These are phyloP conservation scores for Pungitius pungitius DNA, from an alignment of 2,113 vertebrate species.

Conservation along the genomic window DNA sequence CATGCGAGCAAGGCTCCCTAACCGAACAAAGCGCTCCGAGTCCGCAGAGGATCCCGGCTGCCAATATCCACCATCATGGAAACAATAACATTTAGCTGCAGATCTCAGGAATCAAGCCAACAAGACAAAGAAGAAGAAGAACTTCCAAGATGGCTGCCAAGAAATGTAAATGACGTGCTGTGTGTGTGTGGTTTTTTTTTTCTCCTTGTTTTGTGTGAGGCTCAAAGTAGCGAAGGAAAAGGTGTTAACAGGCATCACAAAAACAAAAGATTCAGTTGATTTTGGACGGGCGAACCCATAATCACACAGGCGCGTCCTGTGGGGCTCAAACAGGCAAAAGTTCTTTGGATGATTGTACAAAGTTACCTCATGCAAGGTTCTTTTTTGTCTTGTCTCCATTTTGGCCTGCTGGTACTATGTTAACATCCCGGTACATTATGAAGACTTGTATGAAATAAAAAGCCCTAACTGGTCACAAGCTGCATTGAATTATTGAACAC, in stretches of 20 bases:
- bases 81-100: constrained; percentile 66
- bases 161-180: constrained; percentile 36
- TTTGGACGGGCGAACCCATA: constrained; percentile 19
- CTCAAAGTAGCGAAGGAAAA: background rate
- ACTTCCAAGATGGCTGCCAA: constrained; percentile 15
- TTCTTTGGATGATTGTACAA: constrained; percentile 45
- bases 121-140: constrained; percentile 50
- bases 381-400: constrained; percentile 27
- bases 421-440: constrained; percentile 20
- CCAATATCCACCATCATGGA: constrained; percentile 58
- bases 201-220: background rate
- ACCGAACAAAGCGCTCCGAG: constrained; percentile 53
- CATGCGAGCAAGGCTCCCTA: constrained; percentile 59
- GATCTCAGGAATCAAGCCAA: constrained; percentile 49
- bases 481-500: constrained; percentile 11
- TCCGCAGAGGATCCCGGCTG: constrained; percentile 57
- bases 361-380: constrained; percentile 60
- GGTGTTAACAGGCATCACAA: constrained; percentile 2
- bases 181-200: background rate
- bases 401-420: constrained; percentile 13
- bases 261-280: constrained; percentile 3
- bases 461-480: constrained; percentile 17
- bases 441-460: constrained; percentile 22
- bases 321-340: constrained; percentile 40
- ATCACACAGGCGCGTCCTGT: constrained; percentile 39